phyloP scores from a whole-genome alignment of 2,797 vertebrate species.

The Eutrigla gurnardus region DNA sequence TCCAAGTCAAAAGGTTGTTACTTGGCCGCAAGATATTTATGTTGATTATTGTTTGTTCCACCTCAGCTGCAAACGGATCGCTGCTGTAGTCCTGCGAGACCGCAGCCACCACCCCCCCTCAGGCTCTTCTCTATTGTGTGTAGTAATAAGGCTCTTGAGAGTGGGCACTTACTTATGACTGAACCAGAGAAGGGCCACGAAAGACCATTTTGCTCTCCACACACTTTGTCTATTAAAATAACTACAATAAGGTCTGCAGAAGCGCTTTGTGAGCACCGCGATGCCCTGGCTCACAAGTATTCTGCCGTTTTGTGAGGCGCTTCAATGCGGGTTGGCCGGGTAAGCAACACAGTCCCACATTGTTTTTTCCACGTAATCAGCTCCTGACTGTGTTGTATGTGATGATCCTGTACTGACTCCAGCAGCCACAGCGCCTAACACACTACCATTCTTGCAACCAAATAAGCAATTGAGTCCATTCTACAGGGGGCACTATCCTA shows the following conservation, averaged over 20 bases:
- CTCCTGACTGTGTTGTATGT: slow-evolving; percentile 33
- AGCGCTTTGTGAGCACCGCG: slow-evolving; percentile 45
- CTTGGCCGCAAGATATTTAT: slow-evolving; percentile 67
- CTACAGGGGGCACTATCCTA: not conserved
- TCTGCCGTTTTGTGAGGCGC: slow-evolving; percentile 27
- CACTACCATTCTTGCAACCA: not conserved
- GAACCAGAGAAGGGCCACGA: slow-evolving; percentile 62
- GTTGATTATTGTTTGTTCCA: slow-evolving; percentile 67
- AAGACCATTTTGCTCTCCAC: slow-evolving; percentile 62
- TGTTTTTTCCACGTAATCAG: slow-evolving; percentile 56
- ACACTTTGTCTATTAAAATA: slow-evolving; percentile 68
- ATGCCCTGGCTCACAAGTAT: slow-evolving; percentile 28
- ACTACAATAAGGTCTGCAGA: slow-evolving; percentile 45
- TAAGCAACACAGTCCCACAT: slow-evolving; percentile 38
- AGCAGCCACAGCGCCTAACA: not conserved
- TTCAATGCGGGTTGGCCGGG: slow-evolving; percentile 13
- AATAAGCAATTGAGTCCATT: slow-evolving; percentile 1
- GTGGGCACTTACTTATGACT: slow-evolving; percentile 67
- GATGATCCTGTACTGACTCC: slow-evolving; percentile 4
- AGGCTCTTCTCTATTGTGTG: slow-evolving; percentile 70
- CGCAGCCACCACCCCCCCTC: slow-evolving; percentile 29
- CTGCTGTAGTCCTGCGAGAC: slow-evolving; percentile 57
- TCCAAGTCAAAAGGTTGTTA: slow-evolving; percentile 41
- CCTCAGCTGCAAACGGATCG: slow-evolving; percentile 67
- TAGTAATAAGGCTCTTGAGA: slow-evolving; percentile 78